A percentile compares a stretch with the other conserved stretches of the same genome.
Conservation (phyloP, 2,113 vertebrate genomes). For the Lycaon pictus region DNA sequence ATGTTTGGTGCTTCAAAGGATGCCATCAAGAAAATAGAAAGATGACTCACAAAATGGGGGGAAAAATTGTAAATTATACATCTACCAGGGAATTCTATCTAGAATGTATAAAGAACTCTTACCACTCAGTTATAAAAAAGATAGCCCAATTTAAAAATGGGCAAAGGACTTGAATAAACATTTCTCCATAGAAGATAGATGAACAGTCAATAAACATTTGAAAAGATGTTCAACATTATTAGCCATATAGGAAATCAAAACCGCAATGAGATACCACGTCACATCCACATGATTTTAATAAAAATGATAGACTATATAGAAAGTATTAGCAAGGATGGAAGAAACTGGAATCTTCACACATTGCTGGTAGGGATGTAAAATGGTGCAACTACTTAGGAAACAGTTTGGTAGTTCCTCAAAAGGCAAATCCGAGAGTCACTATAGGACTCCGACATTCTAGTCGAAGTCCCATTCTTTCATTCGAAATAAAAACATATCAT, state of each 20-base stretch:
- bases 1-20: neutral
- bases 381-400: neutral
- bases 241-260: neutral
- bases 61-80: neutral
- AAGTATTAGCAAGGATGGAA: neutral
- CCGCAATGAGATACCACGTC: neutral
- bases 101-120: neutral
- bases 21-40: constrained; percentile 39
- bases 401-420: neutral
- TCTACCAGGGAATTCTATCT: neutral
- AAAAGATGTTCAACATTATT: neutral
- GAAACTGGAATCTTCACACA: neutral
- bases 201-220: neutral
- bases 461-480: neutral
- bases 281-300: neutral
- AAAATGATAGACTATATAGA: neutral
- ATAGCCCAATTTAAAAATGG: neutral
- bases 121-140: neutral
- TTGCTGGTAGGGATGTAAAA: neutral
- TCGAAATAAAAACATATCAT: neutral
- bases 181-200: neutral
- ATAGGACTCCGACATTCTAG: neutral
- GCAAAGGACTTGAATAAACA: neutral
- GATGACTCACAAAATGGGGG: neutral
- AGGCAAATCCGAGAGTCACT: neutral